Evolutionary conservation across 2,888 invertebrate genomes (phyloP), one percentile per base, ranked within the genome.

Genomic region (Cephus pygmeus): DNA sequence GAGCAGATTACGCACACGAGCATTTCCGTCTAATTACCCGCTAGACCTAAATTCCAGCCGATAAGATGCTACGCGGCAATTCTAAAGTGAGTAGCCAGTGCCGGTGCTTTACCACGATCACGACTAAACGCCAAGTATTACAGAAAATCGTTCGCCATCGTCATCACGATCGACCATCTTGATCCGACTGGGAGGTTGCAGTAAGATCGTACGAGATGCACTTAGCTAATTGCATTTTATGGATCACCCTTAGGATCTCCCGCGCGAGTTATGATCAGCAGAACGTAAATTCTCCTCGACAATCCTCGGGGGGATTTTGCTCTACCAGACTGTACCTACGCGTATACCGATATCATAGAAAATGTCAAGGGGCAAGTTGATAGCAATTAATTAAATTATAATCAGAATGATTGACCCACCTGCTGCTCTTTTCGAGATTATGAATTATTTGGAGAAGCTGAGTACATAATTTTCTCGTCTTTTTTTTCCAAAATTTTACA

Each of bases 1-100:
- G 84, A 83, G 81, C 79, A 81, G 82, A 85, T 86, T 86, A 84
- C 79, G 77, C 81, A 79, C 81, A 78, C 77, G 79, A 76, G 75
- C 79, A 77, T 81, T 81, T 75, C 75, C 78, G 80, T 76, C 81
- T 84, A 85, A 87, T 87, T 85, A 79, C 79, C 76, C 69, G 79
- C 34, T 69, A 81, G 85, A 83, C 82, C 84, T 80, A 83, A 78
- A 86, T 87, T 81, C 82, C 82, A 76, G 34, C 73, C 81, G 81
- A 84, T 84, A 84, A 82, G 80, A 79, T 71, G 76, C n/a, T 69
- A 56, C 34, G 36, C 35, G 76, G 34, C 69, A 69, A 74, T 40
- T 76, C 40, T 73, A 75, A 76, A 75, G 73, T 12, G 12, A 71
- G 31, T n/a, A 33, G 71, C 71, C 23, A 2, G 23, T 56, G 40